phyloP scores from a whole-genome alignment of 2,888 invertebrate genomes.

The Eupithecia subumbrata region DNA sequence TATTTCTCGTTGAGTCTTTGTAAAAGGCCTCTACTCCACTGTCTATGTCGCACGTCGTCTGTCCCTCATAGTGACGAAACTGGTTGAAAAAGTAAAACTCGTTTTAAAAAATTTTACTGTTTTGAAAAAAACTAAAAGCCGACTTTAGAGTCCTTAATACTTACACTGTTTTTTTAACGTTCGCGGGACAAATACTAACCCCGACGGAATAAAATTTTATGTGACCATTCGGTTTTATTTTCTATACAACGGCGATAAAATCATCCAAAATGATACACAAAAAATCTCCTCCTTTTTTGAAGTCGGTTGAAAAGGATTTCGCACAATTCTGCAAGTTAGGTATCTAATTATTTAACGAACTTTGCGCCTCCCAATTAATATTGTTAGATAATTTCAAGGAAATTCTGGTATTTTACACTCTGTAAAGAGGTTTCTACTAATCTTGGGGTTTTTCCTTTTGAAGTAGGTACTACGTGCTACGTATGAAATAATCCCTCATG shows the following conservation, averaged over 20 bases:
- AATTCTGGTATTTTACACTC: neutral
- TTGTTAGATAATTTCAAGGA: neutral
- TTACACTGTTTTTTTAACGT: too few species aligned
- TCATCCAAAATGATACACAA: too few species aligned
- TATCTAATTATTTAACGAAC: neutral
- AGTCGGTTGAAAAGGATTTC: neutral
- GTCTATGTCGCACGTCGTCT: too few species aligned
- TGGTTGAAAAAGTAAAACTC: neutral
- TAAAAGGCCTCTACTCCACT: too few species aligned
- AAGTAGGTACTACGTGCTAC: neutral
- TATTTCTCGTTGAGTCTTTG: too few species aligned
- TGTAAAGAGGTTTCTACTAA: constrained; percentile 6
- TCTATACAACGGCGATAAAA: too few species aligned
- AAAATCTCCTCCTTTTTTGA: neutral
- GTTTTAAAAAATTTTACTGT: neutral
- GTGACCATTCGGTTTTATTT: too few species aligned
- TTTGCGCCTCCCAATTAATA: constrained; percentile 19
- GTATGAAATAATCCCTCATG: neutral
- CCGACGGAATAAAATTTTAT: too few species aligned
- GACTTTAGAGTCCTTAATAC: too few species aligned
- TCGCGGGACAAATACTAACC: too few species aligned
- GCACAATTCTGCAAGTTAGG: neutral
- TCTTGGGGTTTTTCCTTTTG: constrained; percentile 20
- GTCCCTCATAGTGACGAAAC: neutral
- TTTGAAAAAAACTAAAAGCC: too few species aligned